A percentile compares a stretch with the other conserved stretches of the same genome.
Evolutionary conservation across 2,113 vertebrate genomes (phyloP).

Genomic region (Formicarius rufipectus): DNA sequence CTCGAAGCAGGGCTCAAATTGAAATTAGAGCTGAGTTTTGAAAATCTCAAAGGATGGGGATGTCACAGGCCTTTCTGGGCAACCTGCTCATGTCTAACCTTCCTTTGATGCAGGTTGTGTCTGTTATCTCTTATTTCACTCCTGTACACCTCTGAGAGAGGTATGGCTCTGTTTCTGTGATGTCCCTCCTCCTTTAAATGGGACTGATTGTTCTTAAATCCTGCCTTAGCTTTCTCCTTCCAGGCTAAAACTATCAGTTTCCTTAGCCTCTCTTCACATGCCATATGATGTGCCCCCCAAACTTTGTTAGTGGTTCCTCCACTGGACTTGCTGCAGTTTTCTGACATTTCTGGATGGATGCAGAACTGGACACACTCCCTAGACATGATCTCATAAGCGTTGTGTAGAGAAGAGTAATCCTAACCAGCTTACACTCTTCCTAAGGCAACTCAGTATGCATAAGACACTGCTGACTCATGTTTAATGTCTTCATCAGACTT

Average conservation of each 20-base stretch:
- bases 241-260: background rate
- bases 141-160: background rate
- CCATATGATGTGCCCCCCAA: background rate
- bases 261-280: background rate
- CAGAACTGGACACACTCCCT: background rate
- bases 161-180: background rate
- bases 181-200: background rate
- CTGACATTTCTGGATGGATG: background rate
- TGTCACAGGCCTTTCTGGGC: background rate
- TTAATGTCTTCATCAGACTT: background rate
- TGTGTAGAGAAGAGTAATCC: background rate
- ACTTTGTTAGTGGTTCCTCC: background rate
- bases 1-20: background rate
- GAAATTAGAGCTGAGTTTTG: background rate
- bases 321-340: background rate
- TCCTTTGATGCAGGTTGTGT: background rate
- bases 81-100: background rate
- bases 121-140: background rate
- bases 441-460: background rate
- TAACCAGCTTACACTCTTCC: background rate
- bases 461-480: background rate
- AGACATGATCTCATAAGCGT: background rate
- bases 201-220: background rate
- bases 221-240: background rate
- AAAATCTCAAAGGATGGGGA: background rate